Conservation (phyloP, 2,888 invertebrate genomes). For the Clivina fossor region DNA sequence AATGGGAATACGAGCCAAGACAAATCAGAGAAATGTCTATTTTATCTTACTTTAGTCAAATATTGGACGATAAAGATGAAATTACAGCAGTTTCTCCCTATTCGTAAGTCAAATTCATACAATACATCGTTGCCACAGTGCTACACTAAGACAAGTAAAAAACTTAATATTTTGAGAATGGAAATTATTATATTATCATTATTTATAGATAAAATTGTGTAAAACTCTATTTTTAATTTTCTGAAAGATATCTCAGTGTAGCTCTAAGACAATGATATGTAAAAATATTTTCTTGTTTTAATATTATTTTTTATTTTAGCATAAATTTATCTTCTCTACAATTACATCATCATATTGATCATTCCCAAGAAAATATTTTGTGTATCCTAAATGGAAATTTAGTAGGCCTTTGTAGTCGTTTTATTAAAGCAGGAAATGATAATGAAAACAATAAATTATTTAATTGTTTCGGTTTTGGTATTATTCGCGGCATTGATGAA, state of each 20-base stretch:
- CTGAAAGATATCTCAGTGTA: too few relatives aligned
- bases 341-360: constrained; percentile 40
- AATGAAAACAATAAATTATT: constrained; percentile 18
- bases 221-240: too few relatives aligned
- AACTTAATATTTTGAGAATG: too few relatives aligned
- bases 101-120: too few relatives aligned
- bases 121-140: too few relatives aligned
- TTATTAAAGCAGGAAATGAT: constrained; percentile 20
- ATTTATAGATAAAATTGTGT: too few relatives aligned
- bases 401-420: constrained; percentile 61
- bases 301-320: constrained; percentile 53
- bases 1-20: constrained; percentile 54
- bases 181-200: too few relatives aligned
- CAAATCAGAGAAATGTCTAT: constrained; percentile 60
- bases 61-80: constrained; percentile 49
- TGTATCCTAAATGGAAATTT: constrained; percentile 68
- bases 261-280: too few relatives aligned
- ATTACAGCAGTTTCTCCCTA: constrained; percentile 61
- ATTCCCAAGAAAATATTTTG: constrained; percentile 50
- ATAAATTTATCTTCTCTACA: constrained; percentile 57
- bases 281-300: too few relatives aligned
- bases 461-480: constrained; percentile 57
- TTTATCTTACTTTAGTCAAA: constrained; percentile 67
- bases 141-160: too few relatives aligned
- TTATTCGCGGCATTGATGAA: constrained; percentile 71